phyloP scores from a whole-genome alignment of 1,140 invertebrate species.

The Physella acuta region DNA sequence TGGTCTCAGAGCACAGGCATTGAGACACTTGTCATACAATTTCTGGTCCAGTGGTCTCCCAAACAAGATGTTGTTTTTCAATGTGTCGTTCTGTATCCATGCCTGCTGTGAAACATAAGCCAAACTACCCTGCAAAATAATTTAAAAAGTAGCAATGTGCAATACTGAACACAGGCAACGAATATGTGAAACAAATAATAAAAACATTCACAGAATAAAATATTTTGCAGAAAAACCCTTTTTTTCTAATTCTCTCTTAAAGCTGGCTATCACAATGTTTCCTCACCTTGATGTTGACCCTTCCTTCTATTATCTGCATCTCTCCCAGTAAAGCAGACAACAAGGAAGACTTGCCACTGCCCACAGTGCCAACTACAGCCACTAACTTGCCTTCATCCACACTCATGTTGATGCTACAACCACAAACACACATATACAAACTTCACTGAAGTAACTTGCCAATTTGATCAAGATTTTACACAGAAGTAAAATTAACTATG shows the following conservation, averaged over 20 bases:
- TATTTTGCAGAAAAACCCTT: no score
- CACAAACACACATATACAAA: no score
- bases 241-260: no score
- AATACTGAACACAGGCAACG: no score
- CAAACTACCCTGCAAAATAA: slow-evolving; percentile 71
- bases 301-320: slow-evolving; percentile 52
- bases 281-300: slow-evolving; percentile 42
- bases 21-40: slow-evolving; percentile 59
- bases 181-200: no score
- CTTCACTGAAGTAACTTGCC: no score
- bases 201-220: no score
- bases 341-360: slow-evolving; percentile 67
- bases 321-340: slow-evolving; percentile 67
- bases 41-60: slow-evolving; percentile 59
- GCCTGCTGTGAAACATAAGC: slow-evolving; percentile 47
- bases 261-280: no score
- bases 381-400: slow-evolving; percentile 52
- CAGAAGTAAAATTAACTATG: no score
- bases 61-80: slow-evolving; percentile 72
- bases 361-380: slow-evolving; percentile 67
- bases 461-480: no score
- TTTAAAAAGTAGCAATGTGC: no score
- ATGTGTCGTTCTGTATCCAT: slow-evolving; percentile 68
- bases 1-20: slow-evolving; percentile 66
- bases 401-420: slow-evolving; percentile 48